These are phyloP conservation scores for Brachyptera risi DNA, from an alignment of 2,888 invertebrate species.

Conservation along the genomic window DNA sequence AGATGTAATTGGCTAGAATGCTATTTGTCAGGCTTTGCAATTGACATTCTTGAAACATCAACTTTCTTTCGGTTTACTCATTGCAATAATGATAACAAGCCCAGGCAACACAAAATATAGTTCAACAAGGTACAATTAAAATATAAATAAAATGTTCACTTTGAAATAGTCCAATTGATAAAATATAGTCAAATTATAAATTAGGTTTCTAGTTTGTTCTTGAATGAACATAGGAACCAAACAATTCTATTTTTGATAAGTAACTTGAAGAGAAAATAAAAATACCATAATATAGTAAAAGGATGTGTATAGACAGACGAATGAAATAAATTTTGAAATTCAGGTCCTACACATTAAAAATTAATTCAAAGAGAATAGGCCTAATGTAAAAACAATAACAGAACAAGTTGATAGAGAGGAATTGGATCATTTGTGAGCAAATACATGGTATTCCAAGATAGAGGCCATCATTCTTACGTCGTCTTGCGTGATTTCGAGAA, in stretches of 20 bases:
- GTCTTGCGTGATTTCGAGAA: constrained; percentile 61
- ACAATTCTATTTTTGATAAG: not conserved
- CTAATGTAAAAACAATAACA: not conserved
- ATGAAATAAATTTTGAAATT: not conserved
- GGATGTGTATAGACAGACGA: too few relatives aligned
- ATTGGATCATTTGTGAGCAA: not conserved
- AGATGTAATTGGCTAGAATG: too few relatives aligned
- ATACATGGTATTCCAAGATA: not conserved
- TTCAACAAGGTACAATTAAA: too few relatives aligned
- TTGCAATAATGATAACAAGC: too few relatives aligned
- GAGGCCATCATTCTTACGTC: constrained; percentile 47
- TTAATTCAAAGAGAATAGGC: not conserved
- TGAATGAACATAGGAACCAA: not conserved
- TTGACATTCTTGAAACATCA: too few relatives aligned
- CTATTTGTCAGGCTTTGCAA: too few relatives aligned
- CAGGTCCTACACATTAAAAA: not conserved
- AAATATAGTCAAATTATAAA: not conserved
- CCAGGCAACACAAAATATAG: too few relatives aligned
- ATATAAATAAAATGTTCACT: too few relatives aligned
- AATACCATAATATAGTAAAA: too few relatives aligned
- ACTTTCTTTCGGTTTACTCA: too few relatives aligned
- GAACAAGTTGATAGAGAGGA: too few relatives aligned
- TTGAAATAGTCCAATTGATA: not conserved
- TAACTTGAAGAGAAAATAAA: too few relatives aligned
- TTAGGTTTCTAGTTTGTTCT: not conserved